Percentiles rank a stretch among this genome's conserved stretches.
These are phyloP conservation scores for Malacoctenus gilli DNA, from an alignment of 2,797 vertebrate genomes.

Conservation along the genomic window DNA sequence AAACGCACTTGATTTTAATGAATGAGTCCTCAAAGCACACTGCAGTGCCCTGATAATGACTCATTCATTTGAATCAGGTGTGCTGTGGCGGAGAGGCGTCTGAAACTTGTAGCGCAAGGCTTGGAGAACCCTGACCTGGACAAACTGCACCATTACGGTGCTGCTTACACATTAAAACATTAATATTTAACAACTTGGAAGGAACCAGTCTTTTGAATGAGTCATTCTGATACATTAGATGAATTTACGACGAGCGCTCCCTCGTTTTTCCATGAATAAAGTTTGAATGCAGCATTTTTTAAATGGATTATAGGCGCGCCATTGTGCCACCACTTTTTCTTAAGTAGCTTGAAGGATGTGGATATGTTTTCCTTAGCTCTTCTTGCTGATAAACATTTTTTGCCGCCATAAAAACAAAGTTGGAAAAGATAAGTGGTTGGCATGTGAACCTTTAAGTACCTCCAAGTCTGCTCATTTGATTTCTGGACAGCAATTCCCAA, in stretches of 20 bases:
- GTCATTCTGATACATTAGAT: constrained; percentile 29
- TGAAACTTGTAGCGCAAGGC: too few relatives aligned
- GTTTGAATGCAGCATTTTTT: constrained; percentile 23
- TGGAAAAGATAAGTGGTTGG: constrained; percentile 1
- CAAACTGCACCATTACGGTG: constrained; percentile 24
- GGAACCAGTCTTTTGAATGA: constrained; percentile 28
- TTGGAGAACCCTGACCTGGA: constrained; percentile 1
- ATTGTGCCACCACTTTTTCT: constrained; percentile 13
- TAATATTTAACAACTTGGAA: constrained; percentile 38
- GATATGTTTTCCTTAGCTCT: neutral
- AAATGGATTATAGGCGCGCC: constrained; percentile 6
- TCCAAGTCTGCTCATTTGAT: neutral
- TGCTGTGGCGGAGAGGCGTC: too few relatives aligned
- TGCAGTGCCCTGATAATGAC: too few relatives aligned
- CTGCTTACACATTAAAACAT: constrained; percentile 40
- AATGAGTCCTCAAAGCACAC: too few relatives aligned
- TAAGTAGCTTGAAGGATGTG: constrained; percentile 1
- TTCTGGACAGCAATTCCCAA: neutral
- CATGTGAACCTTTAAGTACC: neutral
- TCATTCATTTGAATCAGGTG: too few relatives aligned
- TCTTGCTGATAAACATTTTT: constrained; percentile 14
- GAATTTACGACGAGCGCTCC: constrained; percentile 13
- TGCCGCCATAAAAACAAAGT: neutral
- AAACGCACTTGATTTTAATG: too few relatives aligned
- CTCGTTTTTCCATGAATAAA: constrained; percentile 18